Evolutionary conservation across 2,888 invertebrate species (phyloP), one percentile per base, ranked within the genome.

Genomic region (Epinotia demarniana): DNA sequence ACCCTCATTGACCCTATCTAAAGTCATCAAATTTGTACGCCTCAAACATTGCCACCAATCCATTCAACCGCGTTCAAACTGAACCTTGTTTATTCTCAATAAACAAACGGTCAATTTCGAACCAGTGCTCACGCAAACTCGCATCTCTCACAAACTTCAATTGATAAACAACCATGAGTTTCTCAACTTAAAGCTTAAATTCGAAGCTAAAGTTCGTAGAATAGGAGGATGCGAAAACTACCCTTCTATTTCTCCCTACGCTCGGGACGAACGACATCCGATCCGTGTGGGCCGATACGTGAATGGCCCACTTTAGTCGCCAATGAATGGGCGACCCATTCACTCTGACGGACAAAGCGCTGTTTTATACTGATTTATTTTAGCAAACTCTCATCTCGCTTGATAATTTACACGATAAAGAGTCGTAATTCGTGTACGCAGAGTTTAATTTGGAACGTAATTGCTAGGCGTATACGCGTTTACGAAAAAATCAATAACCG

Each of bases 301-400:
- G 87, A 89, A 89, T 87, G 87, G 83, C 77, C 78, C 80, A 80
- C 85, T 87, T 86, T 83, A 81, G 77, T 55, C 73, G 77, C 75
- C 78, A 75, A 82, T 87, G 88, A 88, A 86, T 89, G 86, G 83
- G 77, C 81, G 79, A 79, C 79, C 81, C 86, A 86, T 86, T 87
- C 85, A 85, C 79, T 70, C 78, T 73, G 75, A 84, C 80, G 49
- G 73, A 78, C 72, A 79, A 76, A 70, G 63, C 72, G 70, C 70
- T 79, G 75, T 73, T 83, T 81, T 81, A 77, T 81, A 76, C 73
- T 12, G 23, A 64, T 71, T 19, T 75, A 66, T 62, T 43, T 33
- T 76, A 57, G 68, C 64, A 72, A 75, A 49, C 61, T 60, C 49
- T 60, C 49, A n/a, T 49, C 18, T 62, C 43, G 23, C 19, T 68